A percentile compares a stretch with the other conserved stretches of the same genome.
Conservation (phyloP, 2,113 vertebrate species). For the Campylorhamphus procurvoides region DNA sequence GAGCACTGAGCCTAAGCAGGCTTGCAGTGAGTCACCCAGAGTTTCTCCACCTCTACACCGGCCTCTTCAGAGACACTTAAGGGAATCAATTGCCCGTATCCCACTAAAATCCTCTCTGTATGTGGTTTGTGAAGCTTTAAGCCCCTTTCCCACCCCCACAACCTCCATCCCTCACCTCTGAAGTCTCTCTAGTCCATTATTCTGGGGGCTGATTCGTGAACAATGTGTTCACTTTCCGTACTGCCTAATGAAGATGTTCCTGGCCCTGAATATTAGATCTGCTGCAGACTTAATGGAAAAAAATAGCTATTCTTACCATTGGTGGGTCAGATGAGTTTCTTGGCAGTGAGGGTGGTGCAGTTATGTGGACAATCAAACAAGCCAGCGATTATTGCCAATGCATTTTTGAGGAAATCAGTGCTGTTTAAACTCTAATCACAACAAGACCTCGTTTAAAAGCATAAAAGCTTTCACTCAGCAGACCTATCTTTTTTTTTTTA, state of each 20-base stretch:
- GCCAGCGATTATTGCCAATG: slow-evolving; percentile 18
- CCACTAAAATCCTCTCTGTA: slow-evolving; percentile 27
- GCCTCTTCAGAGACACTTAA: slow-evolving; percentile 33
- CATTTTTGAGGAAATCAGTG: slow-evolving; percentile 61
- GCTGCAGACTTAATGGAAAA: slow-evolving; percentile 15
- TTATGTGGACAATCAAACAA: slow-evolving; percentile 46
- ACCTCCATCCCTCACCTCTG: slow-evolving; percentile 28
- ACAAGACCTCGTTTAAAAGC: slow-evolving; percentile 67
- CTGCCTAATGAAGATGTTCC: slow-evolving; percentile 43
- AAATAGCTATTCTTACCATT: not conserved
- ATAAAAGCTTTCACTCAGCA: slow-evolving; percentile 61
- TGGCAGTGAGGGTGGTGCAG: slow-evolving; percentile 28
- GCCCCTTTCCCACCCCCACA: slow-evolving; percentile 1
- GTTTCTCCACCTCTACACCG: not conserved
- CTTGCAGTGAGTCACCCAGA: not conserved
- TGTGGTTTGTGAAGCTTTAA: slow-evolving; percentile 40
- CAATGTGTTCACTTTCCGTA: slow-evolving; percentile 19
- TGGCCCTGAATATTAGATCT: slow-evolving; percentile 11
- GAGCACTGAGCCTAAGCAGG: not conserved
- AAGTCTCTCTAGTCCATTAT: slow-evolving; percentile 55
- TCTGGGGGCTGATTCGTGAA: not conserved
- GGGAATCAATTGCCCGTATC: slow-evolving; percentile 46
- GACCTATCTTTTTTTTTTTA: slow-evolving; percentile 22
- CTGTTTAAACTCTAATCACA: slow-evolving; percentile 68
- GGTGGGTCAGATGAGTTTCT: slow-evolving; percentile 34